Evolutionary conservation across 2,113 vertebrate genomes (phyloP).

Genomic region (Uria aalge): DNA sequence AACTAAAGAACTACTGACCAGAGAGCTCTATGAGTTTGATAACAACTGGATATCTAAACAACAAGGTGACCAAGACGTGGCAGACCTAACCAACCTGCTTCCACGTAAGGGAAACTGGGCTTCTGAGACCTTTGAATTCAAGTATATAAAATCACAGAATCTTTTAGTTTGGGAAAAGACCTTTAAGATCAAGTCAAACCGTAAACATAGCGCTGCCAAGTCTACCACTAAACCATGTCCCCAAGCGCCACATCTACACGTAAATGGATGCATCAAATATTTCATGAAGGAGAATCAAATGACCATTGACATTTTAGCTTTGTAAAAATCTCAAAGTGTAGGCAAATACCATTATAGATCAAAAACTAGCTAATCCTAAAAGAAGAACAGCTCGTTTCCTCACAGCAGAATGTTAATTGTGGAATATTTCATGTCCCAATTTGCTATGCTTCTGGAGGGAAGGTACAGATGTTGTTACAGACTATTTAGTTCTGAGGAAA

Average conservation of each 20-base stretch:
- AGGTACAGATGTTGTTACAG: background rate
- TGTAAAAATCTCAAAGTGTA: background rate
- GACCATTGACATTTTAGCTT: background rate
- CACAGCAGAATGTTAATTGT: background rate
- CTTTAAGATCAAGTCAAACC: background rate
- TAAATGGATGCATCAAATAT: background rate
- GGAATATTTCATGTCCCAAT: background rate
- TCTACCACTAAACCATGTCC: background rate
- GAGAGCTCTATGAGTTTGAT: background rate
- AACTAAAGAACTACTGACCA: background rate
- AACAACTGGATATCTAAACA: background rate
- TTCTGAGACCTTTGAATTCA: background rate
- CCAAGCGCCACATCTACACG: background rate
- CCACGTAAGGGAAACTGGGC: background rate
- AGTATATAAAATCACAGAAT: background rate
- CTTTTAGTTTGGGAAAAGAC: background rate
- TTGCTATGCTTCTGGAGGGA: background rate
- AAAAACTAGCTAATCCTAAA: background rate
- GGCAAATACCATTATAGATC: background rate
- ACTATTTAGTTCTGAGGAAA: background rate
- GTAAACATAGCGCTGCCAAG: background rate
- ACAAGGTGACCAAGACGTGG: accelerated
- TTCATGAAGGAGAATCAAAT: background rate
- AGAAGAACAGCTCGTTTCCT: background rate
- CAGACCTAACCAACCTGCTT: background rate